Evolutionary conservation across 2,888 invertebrate species (phyloP), one percentile per base, ranked within the genome.

Genomic region (Icerya purchasi): DNA sequence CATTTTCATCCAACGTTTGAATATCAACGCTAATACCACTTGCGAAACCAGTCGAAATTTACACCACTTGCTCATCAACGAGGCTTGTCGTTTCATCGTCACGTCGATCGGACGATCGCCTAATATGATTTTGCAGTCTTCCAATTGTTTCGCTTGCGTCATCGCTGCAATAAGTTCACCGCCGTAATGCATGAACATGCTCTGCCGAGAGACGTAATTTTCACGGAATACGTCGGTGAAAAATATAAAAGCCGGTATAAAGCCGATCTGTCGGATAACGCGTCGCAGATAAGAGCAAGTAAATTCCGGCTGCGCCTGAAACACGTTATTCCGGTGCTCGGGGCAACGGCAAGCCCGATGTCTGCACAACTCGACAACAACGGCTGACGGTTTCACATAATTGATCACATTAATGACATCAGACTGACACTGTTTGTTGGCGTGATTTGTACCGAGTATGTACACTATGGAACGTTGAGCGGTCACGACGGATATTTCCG

Each of bases 371-470:
- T 59, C 59, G 19, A 59, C 51, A 18, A 59, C 36, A 54, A 49
- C 54, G 8, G 50, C 23, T 25, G 54, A 55, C 49, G 59, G 59
- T 23, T 50, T 36, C 22, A 59, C 54, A 20, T 53, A 24, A 14
- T 23, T 36, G 3, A 59, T 54, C 36, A 59, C 55, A 21, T 59
- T 50, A 20, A 55, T 22, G 10, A 59, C 59, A 22, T 59, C 59
- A 1, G 55, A 20, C 2, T 54, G 59, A 36, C 59, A 59, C 20
- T 59, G 59, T 3, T 54, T 54, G 51, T 59, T 55, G 24, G 59
- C 59, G 59, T 59, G 59, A 54, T 59, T 59, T 10, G 59, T 59
- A n/a, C 59, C 59, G 8, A 59, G 59, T 50, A 59, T 23, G 49
- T 59, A 59, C 24, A 59, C 53, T 54, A 54, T n/a, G 14, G 53